phyloP scores from a whole-genome alignment of 1,140 invertebrate species.

The Drosophila nebulosa region DNA sequence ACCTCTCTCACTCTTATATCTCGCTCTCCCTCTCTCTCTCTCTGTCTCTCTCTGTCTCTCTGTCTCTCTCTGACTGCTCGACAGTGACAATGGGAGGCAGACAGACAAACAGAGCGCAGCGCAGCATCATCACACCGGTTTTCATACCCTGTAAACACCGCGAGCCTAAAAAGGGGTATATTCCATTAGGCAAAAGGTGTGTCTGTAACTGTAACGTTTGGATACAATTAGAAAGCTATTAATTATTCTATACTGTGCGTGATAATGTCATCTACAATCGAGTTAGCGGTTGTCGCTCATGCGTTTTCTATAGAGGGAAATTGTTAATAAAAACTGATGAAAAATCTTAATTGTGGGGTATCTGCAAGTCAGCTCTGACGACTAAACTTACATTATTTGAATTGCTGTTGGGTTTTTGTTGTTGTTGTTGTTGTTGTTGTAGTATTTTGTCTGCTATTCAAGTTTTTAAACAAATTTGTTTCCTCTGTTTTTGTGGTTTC shows the following conservation, averaged over 20 bases:
- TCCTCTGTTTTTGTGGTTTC: conserved; percentile 21
- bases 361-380: neutral
- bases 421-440: conserved; percentile 15
- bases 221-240: neutral
- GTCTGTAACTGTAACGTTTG: neutral
- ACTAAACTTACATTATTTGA: neutral
- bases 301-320: too few relatives aligned
- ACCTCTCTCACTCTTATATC: too few relatives aligned
- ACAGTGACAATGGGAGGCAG: conserved; percentile 17
- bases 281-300: too few relatives aligned
- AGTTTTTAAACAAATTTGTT: conserved; percentile 22
- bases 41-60: neutral
- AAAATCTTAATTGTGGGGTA: neutral
- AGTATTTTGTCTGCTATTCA: conserved; percentile 6
- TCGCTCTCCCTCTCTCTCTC: too few relatives aligned
- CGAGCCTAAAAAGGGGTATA: neutral
- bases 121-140: conserved; percentile 33
- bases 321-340: too few relatives aligned
- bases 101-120: neutral
- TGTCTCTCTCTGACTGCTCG: neutral
- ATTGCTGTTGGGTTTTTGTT: neutral
- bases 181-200: neutral
- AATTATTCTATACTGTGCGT: neutral
- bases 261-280: too few relatives aligned
- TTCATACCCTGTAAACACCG: neutral